phyloP scores from a whole-genome alignment of 2,113 vertebrate species.

The Vicugna pacos region DNA sequence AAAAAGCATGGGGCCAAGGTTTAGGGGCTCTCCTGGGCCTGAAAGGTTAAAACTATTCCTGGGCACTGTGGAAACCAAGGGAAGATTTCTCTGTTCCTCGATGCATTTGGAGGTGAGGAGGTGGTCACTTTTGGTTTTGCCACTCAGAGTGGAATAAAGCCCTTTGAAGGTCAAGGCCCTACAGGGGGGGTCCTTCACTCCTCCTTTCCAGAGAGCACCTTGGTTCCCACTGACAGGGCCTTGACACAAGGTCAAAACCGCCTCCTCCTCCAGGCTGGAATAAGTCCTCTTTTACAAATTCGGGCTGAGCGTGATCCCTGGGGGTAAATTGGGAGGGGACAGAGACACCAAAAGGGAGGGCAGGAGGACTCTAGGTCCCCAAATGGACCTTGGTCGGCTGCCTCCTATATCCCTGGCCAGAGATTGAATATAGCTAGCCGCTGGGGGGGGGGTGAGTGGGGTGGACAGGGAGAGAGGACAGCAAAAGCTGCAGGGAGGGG shows the following conservation, averaged over 20 bases:
- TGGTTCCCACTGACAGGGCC: neutral
- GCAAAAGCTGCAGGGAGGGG: too few relatives aligned
- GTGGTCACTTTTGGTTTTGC: neutral
- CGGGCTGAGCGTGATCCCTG: neutral
- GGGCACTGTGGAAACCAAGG: conserved; percentile 15
- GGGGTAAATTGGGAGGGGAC: neutral
- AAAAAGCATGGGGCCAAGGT: conserved; percentile 16
- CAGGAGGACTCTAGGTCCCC: neutral
- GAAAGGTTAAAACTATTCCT: conserved; percentile 77
- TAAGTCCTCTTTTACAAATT: neutral
- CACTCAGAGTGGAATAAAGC: conserved; percentile 13
- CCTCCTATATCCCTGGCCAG: neutral
- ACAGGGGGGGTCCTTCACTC: neutral
- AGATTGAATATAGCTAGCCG: neutral
- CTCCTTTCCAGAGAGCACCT: conserved; percentile 40
- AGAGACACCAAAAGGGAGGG: neutral
- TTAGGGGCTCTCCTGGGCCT: conserved; percentile 65
- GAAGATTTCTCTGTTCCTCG: neutral
- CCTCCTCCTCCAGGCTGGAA: neutral
- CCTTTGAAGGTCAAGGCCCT: conserved; percentile 55
- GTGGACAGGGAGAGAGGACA: too few relatives aligned
- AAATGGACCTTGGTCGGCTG: neutral
- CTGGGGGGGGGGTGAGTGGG: neutral
- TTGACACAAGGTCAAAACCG: neutral
- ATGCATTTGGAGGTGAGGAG: neutral